Evolutionary conservation across 2,113 vertebrate genomes (phyloP).

Genomic region (Chaetodon auriga): DNA sequence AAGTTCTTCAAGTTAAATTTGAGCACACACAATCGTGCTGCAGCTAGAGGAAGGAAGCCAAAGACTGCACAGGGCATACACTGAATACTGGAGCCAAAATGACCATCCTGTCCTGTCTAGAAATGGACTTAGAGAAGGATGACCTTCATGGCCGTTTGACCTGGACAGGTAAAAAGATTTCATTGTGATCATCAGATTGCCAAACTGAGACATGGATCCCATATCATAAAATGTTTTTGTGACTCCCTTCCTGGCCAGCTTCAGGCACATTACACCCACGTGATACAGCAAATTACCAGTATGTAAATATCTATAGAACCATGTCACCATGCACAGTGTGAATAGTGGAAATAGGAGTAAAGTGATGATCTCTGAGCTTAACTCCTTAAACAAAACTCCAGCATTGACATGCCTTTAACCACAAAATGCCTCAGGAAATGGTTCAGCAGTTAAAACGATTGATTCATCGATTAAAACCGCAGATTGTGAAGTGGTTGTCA

Average conservation of each 20-base stretch:
- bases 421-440: neutral
- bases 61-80: neutral
- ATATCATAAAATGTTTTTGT: slow-evolving; percentile 24
- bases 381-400: slow-evolving; percentile 2
- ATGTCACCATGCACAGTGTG: neutral
- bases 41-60: slow-evolving; percentile 5
- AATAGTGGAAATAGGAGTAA: neutral
- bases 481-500: neutral
- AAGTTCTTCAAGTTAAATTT: slow-evolving; percentile 11
- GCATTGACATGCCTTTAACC: too few species aligned
- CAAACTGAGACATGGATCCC: slow-evolving; percentile 14
- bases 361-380: neutral
- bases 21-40: neutral
- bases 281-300: neutral
- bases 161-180: slow-evolving; percentile 20
- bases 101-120: slow-evolving; percentile 2
- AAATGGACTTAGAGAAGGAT: slow-evolving; percentile 14
- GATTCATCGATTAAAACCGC: slow-evolving; percentile 6
- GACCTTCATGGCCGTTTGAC: slow-evolving; percentile 45
- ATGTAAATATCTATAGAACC: neutral
- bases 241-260: neutral
- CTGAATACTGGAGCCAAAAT: slow-evolving; percentile 8
- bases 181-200: neutral
- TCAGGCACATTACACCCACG: neutral
- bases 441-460: slow-evolving; percentile 1